Evolutionary conservation across 1,140 invertebrate species (phyloP).

Genomic region (Brachionus sp.): DNA sequence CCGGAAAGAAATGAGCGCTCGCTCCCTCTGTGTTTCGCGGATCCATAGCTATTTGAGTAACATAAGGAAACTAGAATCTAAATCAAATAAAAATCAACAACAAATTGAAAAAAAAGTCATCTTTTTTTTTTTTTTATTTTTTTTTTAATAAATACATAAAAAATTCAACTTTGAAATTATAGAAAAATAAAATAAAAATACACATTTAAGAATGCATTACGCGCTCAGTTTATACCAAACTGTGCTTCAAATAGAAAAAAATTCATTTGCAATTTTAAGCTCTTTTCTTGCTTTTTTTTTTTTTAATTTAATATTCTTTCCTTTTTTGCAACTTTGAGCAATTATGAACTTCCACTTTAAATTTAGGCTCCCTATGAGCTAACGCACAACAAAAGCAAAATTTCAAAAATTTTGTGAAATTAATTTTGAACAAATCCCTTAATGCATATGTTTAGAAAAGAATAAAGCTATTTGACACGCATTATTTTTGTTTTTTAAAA

Average conservation of each 20-base stretch:
- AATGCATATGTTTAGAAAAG: neutral
- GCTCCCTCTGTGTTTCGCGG: neutral
- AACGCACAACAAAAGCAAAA: neutral
- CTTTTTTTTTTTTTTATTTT: neutral
- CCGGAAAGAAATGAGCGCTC: neutral
- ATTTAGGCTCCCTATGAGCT: neutral
- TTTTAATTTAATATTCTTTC: neutral
- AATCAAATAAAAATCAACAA: neutral
- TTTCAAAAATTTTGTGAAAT: neutral
- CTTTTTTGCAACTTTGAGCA: neutral
- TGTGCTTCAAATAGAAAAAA: neutral
- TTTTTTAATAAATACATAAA: neutral
- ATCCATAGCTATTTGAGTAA: constrained; percentile 3
- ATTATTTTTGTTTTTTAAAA: neutral
- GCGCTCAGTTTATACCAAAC: neutral
- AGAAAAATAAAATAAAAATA: neutral
- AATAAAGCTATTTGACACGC: neutral
- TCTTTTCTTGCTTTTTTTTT: too few species aligned
- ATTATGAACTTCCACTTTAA: neutral
- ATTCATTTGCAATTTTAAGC: neutral
- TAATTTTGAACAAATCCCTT: neutral
- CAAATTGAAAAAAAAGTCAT: neutral
- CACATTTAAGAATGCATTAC: neutral
- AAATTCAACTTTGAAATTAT: neutral
- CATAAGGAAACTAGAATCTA: neutral